phyloP scores from a whole-genome alignment of 64 coral and sea anemone genomes.

The Porites lutea region DNA sequence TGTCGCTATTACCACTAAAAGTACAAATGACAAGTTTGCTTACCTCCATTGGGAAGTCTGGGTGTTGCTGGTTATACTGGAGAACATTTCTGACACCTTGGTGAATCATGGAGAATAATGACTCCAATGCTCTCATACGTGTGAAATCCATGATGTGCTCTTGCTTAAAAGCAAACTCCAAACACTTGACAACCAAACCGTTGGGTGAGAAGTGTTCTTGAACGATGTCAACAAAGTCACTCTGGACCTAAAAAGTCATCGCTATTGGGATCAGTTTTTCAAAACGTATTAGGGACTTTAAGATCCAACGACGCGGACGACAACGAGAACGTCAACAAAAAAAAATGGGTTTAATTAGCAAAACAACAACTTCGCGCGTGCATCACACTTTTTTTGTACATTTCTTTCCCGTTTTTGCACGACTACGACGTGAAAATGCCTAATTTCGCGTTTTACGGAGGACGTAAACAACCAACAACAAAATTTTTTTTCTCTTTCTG shows the following conservation, averaged over 20 bases:
- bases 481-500: too few relatives aligned
- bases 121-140: constrained; percentile 94
- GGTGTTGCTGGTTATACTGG: constrained; percentile 93
- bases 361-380: too few relatives aligned
- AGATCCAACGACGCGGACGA: too few relatives aligned
- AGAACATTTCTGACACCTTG: constrained; percentile 95
- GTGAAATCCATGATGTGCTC: constrained; percentile 99
- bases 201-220: constrained; percentile 84
- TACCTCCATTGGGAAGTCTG: constrained; percentile 97
- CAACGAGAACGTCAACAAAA: too few relatives aligned
- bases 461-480: too few relatives aligned
- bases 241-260: constrained; percentile 67
- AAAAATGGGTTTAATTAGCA: too few relatives aligned
- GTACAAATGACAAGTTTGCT: background rate
- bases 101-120: constrained; percentile 96
- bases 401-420: too few relatives aligned
- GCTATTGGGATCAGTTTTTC: background rate
- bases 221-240: constrained; percentile 87
- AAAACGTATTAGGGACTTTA: too few relatives aligned
- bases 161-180: constrained; percentile 89
- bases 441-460: too few relatives aligned
- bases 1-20: too few relatives aligned
- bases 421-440: too few relatives aligned
- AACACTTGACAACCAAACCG: constrained; percentile 88
- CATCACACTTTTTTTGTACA: too few relatives aligned